These are phyloP conservation scores for Meriones unguiculatus DNA, from an alignment of 2,113 vertebrate species.

Conservation along the genomic window DNA sequence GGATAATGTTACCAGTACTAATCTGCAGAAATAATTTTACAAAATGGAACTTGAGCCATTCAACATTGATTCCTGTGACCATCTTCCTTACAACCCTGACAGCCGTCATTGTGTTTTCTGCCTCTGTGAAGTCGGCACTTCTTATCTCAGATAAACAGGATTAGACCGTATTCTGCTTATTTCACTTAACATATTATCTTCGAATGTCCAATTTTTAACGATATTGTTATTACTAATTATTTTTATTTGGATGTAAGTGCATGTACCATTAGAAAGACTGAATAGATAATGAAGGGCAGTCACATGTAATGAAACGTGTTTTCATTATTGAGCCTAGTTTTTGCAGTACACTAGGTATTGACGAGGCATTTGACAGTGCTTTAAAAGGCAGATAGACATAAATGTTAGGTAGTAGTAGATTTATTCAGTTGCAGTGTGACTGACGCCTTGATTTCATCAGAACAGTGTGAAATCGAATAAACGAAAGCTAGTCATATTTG, in stretches of 20 bases:
- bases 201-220: not conserved
- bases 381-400: conserved; percentile 27
- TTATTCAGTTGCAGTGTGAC: not conserved
- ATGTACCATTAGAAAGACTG: not conserved
- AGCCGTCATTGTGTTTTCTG: not conserved
- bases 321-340: not conserved
- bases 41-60: not conserved
- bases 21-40: not conserved
- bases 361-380: conserved; percentile 7
- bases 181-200: not conserved
- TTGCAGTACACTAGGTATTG: not conserved
- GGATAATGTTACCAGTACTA: not conserved
- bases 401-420: not conserved
- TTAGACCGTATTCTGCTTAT: not conserved
- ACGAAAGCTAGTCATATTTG: conserved; percentile 2
- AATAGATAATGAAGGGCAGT: not conserved
- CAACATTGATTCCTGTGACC: not conserved
- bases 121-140: not conserved
- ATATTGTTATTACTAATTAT: not conserved
- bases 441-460: conserved; percentile 23
- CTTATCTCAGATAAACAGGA: not conserved
- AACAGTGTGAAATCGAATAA: conserved; percentile 18
- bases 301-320: not conserved
- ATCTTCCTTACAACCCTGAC: not conserved
- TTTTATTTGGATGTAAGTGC: not conserved